phyloP scores from a whole-genome alignment of 2,113 vertebrate species.

The Colistium nudipinnis region DNA sequence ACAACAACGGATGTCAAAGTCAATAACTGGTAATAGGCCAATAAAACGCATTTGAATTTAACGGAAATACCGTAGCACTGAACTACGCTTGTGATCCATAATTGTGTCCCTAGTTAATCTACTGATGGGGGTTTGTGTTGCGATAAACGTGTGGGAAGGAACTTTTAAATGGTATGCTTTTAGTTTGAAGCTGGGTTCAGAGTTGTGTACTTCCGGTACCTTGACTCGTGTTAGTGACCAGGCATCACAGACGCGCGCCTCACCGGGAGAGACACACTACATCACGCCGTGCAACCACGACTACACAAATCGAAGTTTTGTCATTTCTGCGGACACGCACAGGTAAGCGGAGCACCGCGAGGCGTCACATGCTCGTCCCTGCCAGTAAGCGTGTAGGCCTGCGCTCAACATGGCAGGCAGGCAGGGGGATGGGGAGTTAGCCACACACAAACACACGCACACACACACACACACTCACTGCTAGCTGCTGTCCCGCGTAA shows the following conservation, averaged over 20 bases:
- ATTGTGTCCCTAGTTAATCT: neutral
- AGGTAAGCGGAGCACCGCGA: constrained; percentile 12
- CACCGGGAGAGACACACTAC: neutral
- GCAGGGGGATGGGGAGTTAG: constrained; percentile 39
- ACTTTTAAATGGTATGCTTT: neutral
- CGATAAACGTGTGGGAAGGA: neutral
- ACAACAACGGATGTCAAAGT: too few relatives aligned
- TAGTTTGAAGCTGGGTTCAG: constrained; percentile 27
- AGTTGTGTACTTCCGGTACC: constrained; percentile 27
- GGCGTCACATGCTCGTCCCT: neutral
- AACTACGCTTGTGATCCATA: neutral
- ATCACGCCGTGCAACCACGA: neutral
- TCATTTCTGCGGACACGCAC: neutral
- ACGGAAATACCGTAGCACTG: too few relatives aligned
- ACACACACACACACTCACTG: too few relatives aligned
- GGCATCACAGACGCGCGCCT: neutral
- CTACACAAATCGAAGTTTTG: neutral
- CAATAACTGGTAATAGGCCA: too few relatives aligned
- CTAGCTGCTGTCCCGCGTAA: too few relatives aligned
- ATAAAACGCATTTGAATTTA: too few relatives aligned
- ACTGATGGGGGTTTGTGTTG: neutral
- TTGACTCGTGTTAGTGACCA: neutral
- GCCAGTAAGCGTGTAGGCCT: constrained; percentile 6
- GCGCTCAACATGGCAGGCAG: constrained; percentile 34
- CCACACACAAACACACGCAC: too few relatives aligned